Evolutionary conservation across 2,797 vertebrate genomes (phyloP).

Genomic region (Clarias platycephalus): DNA sequence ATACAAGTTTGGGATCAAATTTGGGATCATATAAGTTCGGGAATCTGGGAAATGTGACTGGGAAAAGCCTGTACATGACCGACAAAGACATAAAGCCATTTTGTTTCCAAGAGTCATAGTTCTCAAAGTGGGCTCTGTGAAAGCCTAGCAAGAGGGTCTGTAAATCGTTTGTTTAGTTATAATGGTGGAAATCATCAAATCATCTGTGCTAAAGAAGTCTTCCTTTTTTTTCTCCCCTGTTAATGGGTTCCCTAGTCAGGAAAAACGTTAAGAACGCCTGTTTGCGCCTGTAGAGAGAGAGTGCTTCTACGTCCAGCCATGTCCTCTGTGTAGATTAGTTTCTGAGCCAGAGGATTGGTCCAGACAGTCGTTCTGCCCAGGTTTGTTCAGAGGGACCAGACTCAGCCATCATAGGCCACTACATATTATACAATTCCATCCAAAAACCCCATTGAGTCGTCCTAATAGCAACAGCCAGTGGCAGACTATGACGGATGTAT

Average conservation of each 20-base stretch:
- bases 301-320: neutral
- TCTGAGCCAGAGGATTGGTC: neutral
- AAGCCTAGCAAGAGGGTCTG: neutral
- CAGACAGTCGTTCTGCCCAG: neutral
- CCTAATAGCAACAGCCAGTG: neutral
- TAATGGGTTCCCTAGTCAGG: neutral
- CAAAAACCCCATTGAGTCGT: neutral
- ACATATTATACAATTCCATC: constrained; percentile 15
- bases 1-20: too few species aligned
- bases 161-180: neutral
- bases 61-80: neutral
- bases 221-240: neutral
- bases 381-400: neutral
- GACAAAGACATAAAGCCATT: neutral
- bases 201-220: too few species aligned
- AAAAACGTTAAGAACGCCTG: neutral
- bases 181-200: neutral
- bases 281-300: neutral
- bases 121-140: neutral
- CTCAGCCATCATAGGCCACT: neutral
- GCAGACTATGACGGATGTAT: neutral
- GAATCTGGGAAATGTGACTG: too few species aligned
- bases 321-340: neutral
- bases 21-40: too few species aligned
- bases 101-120: neutral